A percentile compares a stretch with the other conserved stretches of the same genome.
Conservation (phyloP, 1,140 invertebrate species). For the Araneus ventricosus region DNA sequence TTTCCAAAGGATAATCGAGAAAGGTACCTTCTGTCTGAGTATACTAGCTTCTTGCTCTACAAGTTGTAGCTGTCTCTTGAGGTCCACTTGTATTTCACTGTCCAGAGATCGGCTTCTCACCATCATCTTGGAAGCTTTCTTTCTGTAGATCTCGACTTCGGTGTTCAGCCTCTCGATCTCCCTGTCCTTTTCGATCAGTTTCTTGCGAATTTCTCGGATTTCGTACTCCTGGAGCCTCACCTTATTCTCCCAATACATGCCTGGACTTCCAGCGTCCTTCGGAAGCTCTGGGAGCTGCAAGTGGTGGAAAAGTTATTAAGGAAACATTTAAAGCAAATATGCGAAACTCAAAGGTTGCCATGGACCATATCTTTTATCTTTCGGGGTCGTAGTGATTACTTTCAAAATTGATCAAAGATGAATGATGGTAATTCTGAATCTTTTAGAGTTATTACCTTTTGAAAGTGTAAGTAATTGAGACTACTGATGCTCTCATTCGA, state of each 20-base stretch:
- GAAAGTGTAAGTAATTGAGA: too few species aligned
- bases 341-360: too few species aligned
- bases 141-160: constrained; percentile 85
- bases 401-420: too few species aligned
- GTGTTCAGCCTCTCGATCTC: constrained; percentile 88
- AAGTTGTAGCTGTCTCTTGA: constrained; percentile 87
- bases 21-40: constrained; percentile 84
- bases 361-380: too few species aligned
- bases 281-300: constrained; percentile 73
- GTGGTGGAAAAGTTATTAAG: not conserved
- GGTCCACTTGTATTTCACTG: constrained; percentile 82
- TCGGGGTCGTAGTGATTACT: too few species aligned
- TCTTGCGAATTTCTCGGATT: constrained; percentile 86
- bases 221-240: constrained; percentile 85
- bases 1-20: constrained; percentile 24
- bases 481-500: too few species aligned
- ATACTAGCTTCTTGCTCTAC: constrained; percentile 87
- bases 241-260: constrained; percentile 84
- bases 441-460: too few species aligned
- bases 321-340: too few species aligned
- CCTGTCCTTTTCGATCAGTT: constrained; percentile 90
- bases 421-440: too few species aligned
- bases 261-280: constrained; percentile 58
- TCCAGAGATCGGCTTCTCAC: constrained; percentile 82
- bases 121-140: constrained; percentile 78